Conservation (phyloP, 2,888 invertebrate genomes). For the Crocallis elinguaria region DNA sequence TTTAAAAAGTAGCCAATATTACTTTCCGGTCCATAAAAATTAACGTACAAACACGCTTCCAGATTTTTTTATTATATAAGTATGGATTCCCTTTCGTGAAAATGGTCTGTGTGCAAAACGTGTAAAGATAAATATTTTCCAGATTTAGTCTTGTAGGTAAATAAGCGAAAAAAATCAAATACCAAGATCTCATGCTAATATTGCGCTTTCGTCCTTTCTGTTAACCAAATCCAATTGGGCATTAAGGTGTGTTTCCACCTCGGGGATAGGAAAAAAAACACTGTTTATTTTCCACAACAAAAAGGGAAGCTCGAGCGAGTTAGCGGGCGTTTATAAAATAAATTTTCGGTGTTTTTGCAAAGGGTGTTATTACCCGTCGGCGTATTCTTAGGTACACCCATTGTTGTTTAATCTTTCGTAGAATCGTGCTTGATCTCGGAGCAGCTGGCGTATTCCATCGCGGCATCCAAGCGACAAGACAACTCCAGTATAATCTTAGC, state of each 20-base stretch:
- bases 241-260: slow-evolving; percentile 50
- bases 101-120: no score
- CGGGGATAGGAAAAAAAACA: slow-evolving; percentile 51
- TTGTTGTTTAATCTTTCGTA: slow-evolving; percentile 62
- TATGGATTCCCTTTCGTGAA: no score
- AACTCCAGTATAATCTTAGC: slow-evolving; percentile 19
- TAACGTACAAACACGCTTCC: no score
- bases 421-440: slow-evolving; percentile 53
- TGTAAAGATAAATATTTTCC: neutral
- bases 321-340: slow-evolving; percentile 64
- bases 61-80: no score
- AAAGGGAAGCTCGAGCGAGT: slow-evolving; percentile 51
- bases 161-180: neutral
- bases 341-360: slow-evolving; percentile 59
- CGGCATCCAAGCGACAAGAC: slow-evolving; percentile 8
- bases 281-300: slow-evolving; percentile 65
- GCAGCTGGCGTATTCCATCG: slow-evolving; percentile 52
- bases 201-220: slow-evolving; percentile 37
- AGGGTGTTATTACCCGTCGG: slow-evolving; percentile 50
- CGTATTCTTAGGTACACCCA: slow-evolving; percentile 53
- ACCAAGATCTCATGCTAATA: slow-evolving; percentile 26
- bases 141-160: neutral
- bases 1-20: no score
- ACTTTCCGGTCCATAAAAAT: no score
- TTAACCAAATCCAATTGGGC: slow-evolving; percentile 46